Percentiles rank a stretch among this genome's conserved stretches.
Evolutionary conservation across 2,888 invertebrate species (phyloP).

Genomic region (Carabus problematicus): DNA sequence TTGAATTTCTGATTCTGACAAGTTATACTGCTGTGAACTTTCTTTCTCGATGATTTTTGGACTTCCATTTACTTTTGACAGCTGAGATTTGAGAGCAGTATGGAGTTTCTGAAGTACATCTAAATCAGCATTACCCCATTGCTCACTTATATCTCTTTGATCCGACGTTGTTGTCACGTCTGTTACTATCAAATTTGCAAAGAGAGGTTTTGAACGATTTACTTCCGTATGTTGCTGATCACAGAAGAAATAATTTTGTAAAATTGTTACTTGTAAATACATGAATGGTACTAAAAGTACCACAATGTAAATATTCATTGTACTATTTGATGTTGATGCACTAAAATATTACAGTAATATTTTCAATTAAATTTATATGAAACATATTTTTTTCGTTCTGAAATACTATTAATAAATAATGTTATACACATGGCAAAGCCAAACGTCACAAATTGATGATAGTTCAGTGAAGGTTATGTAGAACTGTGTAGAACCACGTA

Average conservation of each 20-base stretch:
- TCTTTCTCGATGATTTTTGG: constrained; percentile 32
- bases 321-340: background rate
- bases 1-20: constrained; percentile 76
- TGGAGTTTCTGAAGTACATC: constrained; percentile 52
- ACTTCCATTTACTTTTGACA: constrained; percentile 34
- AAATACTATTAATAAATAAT: no score
- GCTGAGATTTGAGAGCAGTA: constrained; percentile 50
- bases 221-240: constrained; percentile 3
- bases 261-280: constrained; percentile 20
- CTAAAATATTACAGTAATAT: background rate
- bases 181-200: constrained; percentile 57
- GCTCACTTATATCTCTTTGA: constrained; percentile 43
- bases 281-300: constrained; percentile 27
- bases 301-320: constrained; percentile 32
- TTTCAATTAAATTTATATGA: no score
- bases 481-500: no score
- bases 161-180: constrained; percentile 48
- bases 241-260: constrained; percentile 30
- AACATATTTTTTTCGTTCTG: no score
- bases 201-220: constrained; percentile 51
- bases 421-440: no score
- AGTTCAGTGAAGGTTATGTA: no score
- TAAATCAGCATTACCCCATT: constrained; percentile 49
- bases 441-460: no score
- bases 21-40: constrained; percentile 45